Evolutionary conservation across 2,113 vertebrate genomes (phyloP), one percentile per base, ranked within the genome.

Genomic region (Sisor rabdophorus): DNA sequence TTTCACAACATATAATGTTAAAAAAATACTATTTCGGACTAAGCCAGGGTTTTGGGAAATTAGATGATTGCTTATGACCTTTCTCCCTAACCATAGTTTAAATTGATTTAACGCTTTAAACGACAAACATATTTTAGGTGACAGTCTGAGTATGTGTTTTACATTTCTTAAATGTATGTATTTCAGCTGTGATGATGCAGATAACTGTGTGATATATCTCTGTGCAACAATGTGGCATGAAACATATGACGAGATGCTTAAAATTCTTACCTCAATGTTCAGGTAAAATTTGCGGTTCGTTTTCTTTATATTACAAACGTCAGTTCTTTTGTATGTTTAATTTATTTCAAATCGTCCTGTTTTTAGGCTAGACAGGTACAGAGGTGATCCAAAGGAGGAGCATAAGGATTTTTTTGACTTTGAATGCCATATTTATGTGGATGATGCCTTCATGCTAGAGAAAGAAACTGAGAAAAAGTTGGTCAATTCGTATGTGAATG

Each of bases 191-290:
- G 65, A 77, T 12, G 81, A 89, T 11, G 73, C 88, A 4, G 89
- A 93, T 73, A 88, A 58, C 54, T 89, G 88, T 71, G 85, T 91
- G 30, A 89, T 93, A 79, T 93, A 93, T 77, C 87, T 93, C 7
- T 93, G 92, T 82, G 92, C 92, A 56, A 93, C 92, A 72, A 92
- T 93, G 92, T 93, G 92, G 92, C 92, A 93, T 60, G 92, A 93
- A 82, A 93, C 89, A 36, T 91, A 91, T 20, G 92, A 92, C 11
- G 92, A 93, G 84, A 93, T 93, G 92, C 85, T 92, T 20, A 93
- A 92, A 85, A 93, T 93, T 73, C 84, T 93, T 50, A 92, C 91
- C 1, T 93, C 92, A 32, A 92, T 92, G 90, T 93, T 93, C 85
- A 91, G 92, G 92, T 93, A 85, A 56, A 10, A 53, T 4, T 44